Conservation (phyloP, 2,888 invertebrate genomes). For the Campaea margaritaria region DNA sequence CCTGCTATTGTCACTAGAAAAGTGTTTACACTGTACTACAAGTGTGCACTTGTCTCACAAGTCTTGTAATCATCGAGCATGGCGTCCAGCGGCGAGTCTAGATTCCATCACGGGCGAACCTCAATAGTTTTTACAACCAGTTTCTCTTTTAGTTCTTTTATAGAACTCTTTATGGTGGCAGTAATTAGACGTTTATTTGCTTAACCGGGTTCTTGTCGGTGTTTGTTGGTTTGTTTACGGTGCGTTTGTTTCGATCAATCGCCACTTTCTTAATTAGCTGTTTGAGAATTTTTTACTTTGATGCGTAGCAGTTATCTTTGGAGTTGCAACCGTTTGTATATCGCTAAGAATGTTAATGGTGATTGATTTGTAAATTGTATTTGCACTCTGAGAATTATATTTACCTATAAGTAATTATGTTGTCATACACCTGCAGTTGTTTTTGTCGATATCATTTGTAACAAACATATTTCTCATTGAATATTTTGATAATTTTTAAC, state of each 20-base stretch:
- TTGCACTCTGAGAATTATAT: no score
- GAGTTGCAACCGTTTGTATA: slow-evolving; percentile 12
- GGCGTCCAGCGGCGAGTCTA: slow-evolving; percentile 52
- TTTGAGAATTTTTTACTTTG: slow-evolving; percentile 35
- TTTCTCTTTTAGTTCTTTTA: slow-evolving; percentile 69
- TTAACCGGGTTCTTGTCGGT: slow-evolving; percentile 26
- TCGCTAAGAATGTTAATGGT: slow-evolving; percentile 7
- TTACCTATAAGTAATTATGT: no score
- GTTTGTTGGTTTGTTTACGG: slow-evolving; percentile 38
- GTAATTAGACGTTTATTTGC: slow-evolving; percentile 52
- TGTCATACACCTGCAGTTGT: no score
- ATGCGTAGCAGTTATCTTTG: slow-evolving; percentile 30
- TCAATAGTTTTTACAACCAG: slow-evolving; percentile 67
- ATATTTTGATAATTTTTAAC: no score
- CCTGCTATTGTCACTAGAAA: neutral
- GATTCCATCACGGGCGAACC: slow-evolving; percentile 66
- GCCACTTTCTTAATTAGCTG: slow-evolving; percentile 37
- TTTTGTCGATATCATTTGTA: no score
- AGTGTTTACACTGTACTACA: neutral
- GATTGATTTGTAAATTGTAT: slow-evolving; percentile 3
- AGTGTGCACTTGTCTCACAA: slow-evolving; percentile 6
- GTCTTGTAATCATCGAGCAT: slow-evolving; percentile 15
- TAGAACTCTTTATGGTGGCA: slow-evolving; percentile 50
- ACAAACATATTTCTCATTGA: no score
- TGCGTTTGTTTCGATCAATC: slow-evolving; percentile 32